Evolutionary conservation across 2,797 vertebrate species (phyloP).

Genomic region (Rhinogobio ventralis): DNA sequence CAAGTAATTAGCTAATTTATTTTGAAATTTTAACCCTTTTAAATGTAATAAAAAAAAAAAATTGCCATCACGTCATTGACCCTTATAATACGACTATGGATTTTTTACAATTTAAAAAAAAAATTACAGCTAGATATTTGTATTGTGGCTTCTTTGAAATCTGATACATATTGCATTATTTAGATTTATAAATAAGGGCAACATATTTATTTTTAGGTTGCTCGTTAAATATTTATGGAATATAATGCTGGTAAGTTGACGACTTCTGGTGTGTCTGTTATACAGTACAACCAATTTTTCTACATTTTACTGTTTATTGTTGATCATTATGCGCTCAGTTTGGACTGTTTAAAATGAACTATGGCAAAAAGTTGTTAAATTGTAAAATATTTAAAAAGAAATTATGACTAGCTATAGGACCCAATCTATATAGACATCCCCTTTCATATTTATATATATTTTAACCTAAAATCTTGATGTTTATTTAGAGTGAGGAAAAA

Average conservation of each 20-base stretch:
- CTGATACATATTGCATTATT: not conserved
- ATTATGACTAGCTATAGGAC: not conserved
- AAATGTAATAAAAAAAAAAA: not conserved
- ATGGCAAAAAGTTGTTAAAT: not conserved
- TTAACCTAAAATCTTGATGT: not conserved
- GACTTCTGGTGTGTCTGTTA: too few species aligned
- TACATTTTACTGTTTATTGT: not conserved
- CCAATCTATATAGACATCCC: not conserved
- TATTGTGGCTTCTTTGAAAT: not conserved
- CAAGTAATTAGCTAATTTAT: not conserved
- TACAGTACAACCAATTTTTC: not conserved
- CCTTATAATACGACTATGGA: not conserved
- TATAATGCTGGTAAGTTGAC: not conserved
- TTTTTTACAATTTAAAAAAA: not conserved
- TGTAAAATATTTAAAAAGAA: not conserved
- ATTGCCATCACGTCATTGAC: too few species aligned
- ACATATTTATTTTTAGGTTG: not conserved
- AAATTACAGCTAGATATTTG: not conserved
- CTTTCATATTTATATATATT: not conserved
- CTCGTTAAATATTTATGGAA: not conserved
- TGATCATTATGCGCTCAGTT: not conserved
- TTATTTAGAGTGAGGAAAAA: not conserved
- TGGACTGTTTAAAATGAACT: not conserved
- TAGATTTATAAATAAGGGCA: not conserved
- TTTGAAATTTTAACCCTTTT: not conserved